phyloP scores from a whole-genome alignment of 2,113 vertebrate species.

The Cheilinus undulatus region DNA sequence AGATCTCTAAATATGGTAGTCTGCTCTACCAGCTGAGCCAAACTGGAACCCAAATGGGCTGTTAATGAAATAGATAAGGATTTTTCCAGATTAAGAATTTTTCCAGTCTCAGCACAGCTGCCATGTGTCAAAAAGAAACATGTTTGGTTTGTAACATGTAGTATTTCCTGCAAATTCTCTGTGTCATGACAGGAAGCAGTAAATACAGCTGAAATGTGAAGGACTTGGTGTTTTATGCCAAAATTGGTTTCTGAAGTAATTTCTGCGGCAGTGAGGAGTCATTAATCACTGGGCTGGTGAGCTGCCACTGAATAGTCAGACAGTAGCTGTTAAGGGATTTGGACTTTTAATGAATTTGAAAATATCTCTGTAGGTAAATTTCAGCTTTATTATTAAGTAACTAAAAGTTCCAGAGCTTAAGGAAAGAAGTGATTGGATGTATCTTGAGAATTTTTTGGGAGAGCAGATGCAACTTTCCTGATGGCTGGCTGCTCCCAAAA shows the following conservation, averaged over 20 bases:
- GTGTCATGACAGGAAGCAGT: conserved; percentile 1
- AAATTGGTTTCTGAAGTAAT: conserved; percentile 26
- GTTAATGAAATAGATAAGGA: too few relatives aligned
- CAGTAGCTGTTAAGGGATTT: neutral
- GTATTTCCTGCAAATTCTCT: conserved; percentile 1
- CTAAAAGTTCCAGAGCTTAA: too few relatives aligned
- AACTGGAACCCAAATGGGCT: too few relatives aligned
- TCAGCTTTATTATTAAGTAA: neutral
- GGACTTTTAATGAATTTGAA: neutral
- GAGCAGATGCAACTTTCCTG: too few relatives aligned
- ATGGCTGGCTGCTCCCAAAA: neutral
- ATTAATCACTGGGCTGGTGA: conserved; percentile 13
- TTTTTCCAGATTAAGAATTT: too few relatives aligned
- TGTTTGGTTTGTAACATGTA: neutral
- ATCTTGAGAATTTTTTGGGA: too few relatives aligned
- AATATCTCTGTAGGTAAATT: neutral
- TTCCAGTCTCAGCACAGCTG: too few relatives aligned
- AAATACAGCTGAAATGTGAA: conserved; percentile 3
- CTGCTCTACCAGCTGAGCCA: too few relatives aligned
- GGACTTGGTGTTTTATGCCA: neutral
- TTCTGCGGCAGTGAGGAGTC: conserved; percentile 5
- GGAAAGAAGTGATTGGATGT: too few relatives aligned
- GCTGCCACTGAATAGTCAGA: neutral
- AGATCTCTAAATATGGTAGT: too few relatives aligned
- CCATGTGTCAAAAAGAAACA: neutral